Evolutionary conservation across 2,113 vertebrate genomes (phyloP).

Genomic region (Isurus oxyrinchus): DNA sequence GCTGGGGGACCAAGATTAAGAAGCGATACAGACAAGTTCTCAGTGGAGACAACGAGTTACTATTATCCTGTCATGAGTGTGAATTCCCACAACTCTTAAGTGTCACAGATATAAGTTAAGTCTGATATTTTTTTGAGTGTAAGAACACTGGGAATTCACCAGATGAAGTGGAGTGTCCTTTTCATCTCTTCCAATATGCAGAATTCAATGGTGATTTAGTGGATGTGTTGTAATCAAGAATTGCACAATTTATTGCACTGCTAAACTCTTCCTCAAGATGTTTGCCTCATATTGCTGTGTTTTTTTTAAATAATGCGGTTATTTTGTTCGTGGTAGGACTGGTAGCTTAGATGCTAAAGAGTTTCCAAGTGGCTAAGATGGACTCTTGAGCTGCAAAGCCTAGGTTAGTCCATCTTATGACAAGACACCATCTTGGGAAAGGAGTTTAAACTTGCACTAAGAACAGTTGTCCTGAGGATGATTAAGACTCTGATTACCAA

Average conservation of each 20-base stretch:
- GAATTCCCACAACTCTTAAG: not conserved
- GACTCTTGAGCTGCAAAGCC: not conserved
- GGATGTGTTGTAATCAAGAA: not conserved
- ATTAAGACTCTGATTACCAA: too few species aligned
- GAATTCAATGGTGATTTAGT: not conserved
- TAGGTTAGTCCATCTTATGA: not conserved
- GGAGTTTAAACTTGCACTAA: not conserved
- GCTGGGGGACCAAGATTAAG: not conserved
- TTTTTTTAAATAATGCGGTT: not conserved
- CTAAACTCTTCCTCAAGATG: not conserved
- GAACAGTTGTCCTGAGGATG: too few species aligned
- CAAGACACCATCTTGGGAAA: not conserved
- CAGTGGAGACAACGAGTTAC: not conserved
- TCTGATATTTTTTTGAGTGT: not conserved
- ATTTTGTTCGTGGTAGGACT: not conserved
- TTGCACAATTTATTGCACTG: not conserved
- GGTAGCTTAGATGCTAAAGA: too few species aligned
- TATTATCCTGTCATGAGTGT: not conserved
- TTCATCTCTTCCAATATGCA: not conserved
- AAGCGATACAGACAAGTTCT: not conserved
- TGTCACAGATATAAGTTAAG: not conserved
- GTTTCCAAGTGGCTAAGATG: not conserved
- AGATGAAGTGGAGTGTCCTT: not conserved
- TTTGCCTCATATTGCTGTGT: not conserved
- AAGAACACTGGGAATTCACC: constrained; percentile 4